A percentile compares a stretch with the other conserved stretches of the same genome.
phyloP scores from a whole-genome alignment of 2,888 invertebrate species.

The Cacoxenus indagator region DNA sequence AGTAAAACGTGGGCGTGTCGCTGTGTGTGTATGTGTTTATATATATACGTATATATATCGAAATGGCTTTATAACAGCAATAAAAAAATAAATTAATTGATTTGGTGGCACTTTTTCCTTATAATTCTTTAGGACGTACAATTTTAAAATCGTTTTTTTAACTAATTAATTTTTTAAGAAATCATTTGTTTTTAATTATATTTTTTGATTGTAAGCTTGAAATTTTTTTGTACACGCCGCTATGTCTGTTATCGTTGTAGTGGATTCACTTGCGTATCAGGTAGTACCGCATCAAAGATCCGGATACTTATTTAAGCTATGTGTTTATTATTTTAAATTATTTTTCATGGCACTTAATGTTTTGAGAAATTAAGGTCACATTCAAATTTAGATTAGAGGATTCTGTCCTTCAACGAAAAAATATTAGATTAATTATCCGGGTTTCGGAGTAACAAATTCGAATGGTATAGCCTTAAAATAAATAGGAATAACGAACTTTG shows the following conservation, averaged over 20 bases:
- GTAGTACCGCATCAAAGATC: too few species aligned
- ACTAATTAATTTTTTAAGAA: background rate
- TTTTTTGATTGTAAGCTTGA: constrained; percentile 4
- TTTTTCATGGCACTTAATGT: too few species aligned
- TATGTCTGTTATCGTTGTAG: background rate
- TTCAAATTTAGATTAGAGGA: too few species aligned
- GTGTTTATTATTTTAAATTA: too few species aligned
- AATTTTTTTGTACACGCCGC: background rate
- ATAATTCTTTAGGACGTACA: background rate
- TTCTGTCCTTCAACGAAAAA: too few species aligned
- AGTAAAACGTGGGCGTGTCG: background rate
- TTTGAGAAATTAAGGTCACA: too few species aligned
- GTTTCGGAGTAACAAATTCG: too few species aligned
- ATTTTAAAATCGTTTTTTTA: background rate
- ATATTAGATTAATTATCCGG: too few species aligned
- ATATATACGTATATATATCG: background rate
- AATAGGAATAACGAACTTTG: too few species aligned
- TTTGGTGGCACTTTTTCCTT: background rate
- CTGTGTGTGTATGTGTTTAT: background rate
- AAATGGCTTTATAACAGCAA: background rate
- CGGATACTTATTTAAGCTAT: too few species aligned
- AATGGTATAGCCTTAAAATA: too few species aligned
- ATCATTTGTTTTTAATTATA: background rate
- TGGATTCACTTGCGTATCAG: background rate
- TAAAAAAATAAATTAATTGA: background rate